A percentile compares a stretch with the other conserved stretches of the same genome.
Evolutionary conservation across 2,113 vertebrate genomes (phyloP).

Genomic region (Grus americana): DNA sequence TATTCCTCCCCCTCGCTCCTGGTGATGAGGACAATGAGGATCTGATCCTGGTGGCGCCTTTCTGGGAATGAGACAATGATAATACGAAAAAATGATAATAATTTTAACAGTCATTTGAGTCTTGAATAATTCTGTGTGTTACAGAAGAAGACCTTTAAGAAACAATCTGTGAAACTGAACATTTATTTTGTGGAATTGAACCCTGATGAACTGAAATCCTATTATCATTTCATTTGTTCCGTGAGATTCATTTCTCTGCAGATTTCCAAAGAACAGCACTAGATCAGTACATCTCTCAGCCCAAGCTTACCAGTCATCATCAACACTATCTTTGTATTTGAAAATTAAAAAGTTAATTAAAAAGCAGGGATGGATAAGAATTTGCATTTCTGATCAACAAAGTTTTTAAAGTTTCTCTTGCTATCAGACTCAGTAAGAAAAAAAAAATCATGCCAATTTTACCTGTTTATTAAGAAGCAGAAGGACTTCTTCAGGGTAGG

Average conservation of each 20-base stretch:
- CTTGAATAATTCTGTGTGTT: conserved; percentile 6
- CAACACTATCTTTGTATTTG: conserved; percentile 71
- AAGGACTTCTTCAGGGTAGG: not conserved
- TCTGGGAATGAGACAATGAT: not conserved
- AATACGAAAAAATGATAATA: not conserved
- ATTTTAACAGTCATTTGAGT: not conserved
- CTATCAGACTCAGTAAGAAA: not conserved
- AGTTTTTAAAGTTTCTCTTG: conserved; percentile 59
- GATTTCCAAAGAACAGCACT: conserved; percentile 69
- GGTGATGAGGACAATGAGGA: not conserved
- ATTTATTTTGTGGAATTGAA: conserved; percentile 65
- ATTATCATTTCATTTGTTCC: conserved; percentile 73
- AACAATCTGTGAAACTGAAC: conserved; percentile 52
- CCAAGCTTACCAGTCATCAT: conserved; percentile 69
- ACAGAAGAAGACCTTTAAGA: conserved; percentile 49
- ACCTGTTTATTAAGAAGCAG: conserved; percentile 3
- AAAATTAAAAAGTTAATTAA: conserved; percentile 77
- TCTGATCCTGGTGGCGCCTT: not conserved
- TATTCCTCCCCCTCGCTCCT: not conserved
- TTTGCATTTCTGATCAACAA: conserved; percentile 74
- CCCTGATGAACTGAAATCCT: conserved; percentile 63
- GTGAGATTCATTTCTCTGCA: conserved; percentile 66
- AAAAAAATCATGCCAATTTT: not conserved
- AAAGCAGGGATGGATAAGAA: conserved; percentile 64
- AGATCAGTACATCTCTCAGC: conserved; percentile 66